Evolutionary conservation across 1,140 invertebrate species (phyloP), one percentile per base, ranked within the genome.

Genomic region (Pseudomyrmex dendroicus): DNA sequence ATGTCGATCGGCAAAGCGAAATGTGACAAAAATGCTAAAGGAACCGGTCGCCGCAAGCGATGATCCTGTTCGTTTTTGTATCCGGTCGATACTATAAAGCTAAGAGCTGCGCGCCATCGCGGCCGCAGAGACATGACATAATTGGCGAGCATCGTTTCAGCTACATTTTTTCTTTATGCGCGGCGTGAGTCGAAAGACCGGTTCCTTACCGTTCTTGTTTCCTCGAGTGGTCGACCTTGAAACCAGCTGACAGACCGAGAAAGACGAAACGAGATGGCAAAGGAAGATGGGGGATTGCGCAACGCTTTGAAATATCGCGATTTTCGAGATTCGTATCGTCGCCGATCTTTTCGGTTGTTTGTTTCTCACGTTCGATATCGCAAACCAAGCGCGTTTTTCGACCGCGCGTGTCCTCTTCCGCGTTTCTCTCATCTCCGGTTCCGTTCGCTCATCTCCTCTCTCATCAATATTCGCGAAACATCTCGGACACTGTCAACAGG

Each of bases 191-290:
- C 57, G 73, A 80, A 17, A 56, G 72, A 86, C 61, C 84, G 72
- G 78, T 73, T 59, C 56, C 35, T 61, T 66, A 72, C 44, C 22
- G 20, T 86, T 86, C 84, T 89, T 70, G 80, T 73, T 82, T 78
- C 83, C 66, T 82, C 61, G 86, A 72, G 76, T 89, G 63, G 88
- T 77, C 84, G 85, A 87, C 89, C 90, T 91, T 91, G 89, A 85
- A 44, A 89, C 86, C 89, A 90, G 89, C 90, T 91, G 91, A 91
- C 89, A 83, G 86, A 83, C 72, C 70, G 73, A 76, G 80, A 73
- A 90, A 87, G 77, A 90, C 77, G 56, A 61, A 22, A 15, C 66
- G 66, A 50, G 50, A 13, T 20, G 50, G 10, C 12, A 64, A 12
- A 48, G 35, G 17, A 2, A 64, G 48, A 44, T 35, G 50, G 72